Conservation (phyloP, 1,140 invertebrate species). For the Lepidurus arcticus region DNA sequence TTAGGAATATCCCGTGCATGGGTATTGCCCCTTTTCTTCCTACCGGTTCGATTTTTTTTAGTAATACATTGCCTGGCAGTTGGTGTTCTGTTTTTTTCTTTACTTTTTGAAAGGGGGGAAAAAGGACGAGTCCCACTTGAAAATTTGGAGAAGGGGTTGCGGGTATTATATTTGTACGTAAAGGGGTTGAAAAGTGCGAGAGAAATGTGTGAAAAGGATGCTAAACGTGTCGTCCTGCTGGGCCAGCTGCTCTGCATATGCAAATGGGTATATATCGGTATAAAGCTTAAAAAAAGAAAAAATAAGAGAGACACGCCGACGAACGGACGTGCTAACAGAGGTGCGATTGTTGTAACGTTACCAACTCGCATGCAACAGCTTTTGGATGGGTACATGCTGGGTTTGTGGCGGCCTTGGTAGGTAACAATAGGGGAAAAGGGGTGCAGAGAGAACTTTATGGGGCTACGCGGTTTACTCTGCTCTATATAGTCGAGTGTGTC, state of each 20-base stretch:
- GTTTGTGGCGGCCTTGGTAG: constrained; percentile 17
- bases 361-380: constrained; percentile 7
- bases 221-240: constrained; percentile 14
- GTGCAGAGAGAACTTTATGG: constrained; percentile 2
- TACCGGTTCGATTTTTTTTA: constrained; percentile 14
- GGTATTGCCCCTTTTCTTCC: background rate
- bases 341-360: constrained; percentile 5
- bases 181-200: constrained; percentile 7
- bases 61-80: constrained; percentile 10
- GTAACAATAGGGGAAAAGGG: constrained; percentile 4
- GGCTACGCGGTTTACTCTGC: background rate
- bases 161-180: background rate
- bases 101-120: background rate
- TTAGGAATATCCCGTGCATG: background rate
- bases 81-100: constrained; percentile 15
- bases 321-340: constrained; percentile 13
- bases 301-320: background rate
- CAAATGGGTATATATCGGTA: background rate
- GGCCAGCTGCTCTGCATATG: constrained; percentile 11
- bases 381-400: background rate
- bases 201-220: constrained; percentile 19
- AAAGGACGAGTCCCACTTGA: background rate
- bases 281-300: background rate
- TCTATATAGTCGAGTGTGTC: background rate
- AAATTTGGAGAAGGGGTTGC: background rate